Conservation (phyloP, 2,888 invertebrate species). For the Caenorhabditis becei region DNA sequence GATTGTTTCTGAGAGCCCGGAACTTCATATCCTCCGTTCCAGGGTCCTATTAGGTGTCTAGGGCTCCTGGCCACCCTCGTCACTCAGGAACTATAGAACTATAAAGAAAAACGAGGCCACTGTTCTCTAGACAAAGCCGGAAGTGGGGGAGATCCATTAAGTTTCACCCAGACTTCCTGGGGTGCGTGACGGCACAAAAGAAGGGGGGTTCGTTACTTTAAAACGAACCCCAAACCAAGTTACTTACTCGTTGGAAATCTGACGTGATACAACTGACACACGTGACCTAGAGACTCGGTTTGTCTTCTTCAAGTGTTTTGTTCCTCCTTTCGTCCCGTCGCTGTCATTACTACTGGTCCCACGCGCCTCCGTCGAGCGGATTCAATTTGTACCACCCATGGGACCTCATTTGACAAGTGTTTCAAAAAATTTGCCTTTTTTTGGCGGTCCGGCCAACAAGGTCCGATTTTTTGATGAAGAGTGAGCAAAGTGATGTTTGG, state of each 20-base stretch:
- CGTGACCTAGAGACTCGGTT: slow-evolving; percentile 20
- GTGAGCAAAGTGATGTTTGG: not conserved
- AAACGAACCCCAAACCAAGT: slow-evolving; percentile 16
- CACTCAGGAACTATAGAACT: not conserved
- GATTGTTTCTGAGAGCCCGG: too few relatives aligned
- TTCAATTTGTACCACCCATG: slow-evolving; percentile 59
- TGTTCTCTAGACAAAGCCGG: slow-evolving; percentile 7
- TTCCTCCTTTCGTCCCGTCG: slow-evolving; percentile 10
- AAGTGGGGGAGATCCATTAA: slow-evolving; percentile 13
- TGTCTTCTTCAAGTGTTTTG: slow-evolving; percentile 45
- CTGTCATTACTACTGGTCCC: slow-evolving; percentile 38
- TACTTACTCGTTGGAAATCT: slow-evolving; percentile 15
- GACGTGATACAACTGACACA: slow-evolving; percentile 38
- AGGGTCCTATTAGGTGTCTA: too few relatives aligned
- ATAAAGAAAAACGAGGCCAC: not conserved
- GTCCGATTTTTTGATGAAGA: slow-evolving; percentile 18
- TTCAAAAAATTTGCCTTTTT: slow-evolving; percentile 45
- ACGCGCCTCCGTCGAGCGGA: slow-evolving; percentile 15
- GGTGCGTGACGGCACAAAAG: not conserved
- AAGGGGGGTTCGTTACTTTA: not conserved
- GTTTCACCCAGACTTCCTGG: slow-evolving; percentile 42
- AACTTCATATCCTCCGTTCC: too few relatives aligned
- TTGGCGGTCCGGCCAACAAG: slow-evolving; percentile 9
- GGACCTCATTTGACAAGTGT: slow-evolving; percentile 62
- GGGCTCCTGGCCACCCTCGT: too few relatives aligned